phyloP scores from a whole-genome alignment of 2,888 invertebrate species.

The Elmis aenea region DNA sequence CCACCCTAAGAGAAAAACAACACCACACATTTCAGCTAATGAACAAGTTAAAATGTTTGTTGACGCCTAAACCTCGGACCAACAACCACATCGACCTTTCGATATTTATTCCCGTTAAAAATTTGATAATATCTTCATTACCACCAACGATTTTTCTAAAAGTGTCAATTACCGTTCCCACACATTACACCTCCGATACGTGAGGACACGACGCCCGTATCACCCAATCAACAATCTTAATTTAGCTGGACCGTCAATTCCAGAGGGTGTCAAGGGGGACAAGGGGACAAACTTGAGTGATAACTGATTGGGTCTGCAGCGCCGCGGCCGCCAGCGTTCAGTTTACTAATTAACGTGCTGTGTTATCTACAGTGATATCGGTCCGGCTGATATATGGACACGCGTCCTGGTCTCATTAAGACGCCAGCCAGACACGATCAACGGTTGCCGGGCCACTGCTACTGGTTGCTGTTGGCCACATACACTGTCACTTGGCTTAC shows the following conservation, averaged over 20 bases:
- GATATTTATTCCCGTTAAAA: constrained; percentile 1
- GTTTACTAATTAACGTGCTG: constrained; percentile 34
- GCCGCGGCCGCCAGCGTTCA: constrained; percentile 29
- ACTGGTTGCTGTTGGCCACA: constrained; percentile 22
- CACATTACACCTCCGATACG: constrained; percentile 26
- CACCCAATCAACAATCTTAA: constrained; percentile 27
- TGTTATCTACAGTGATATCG: constrained; percentile 31
- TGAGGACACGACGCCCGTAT: constrained; percentile 25
- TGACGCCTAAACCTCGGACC: too few relatives aligned
- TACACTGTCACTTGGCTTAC: constrained; percentile 21
- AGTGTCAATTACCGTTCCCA: constrained; percentile 28
- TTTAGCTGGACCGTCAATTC: constrained; percentile 20
- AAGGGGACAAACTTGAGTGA: constrained; percentile 25
- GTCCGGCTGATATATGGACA: constrained; percentile 42
- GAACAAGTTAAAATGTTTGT: too few relatives aligned
- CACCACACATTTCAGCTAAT: too few relatives aligned
- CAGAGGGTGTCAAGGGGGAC: constrained; percentile 13
- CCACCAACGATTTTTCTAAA: constrained; percentile 12
- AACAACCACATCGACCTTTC: too few relatives aligned
- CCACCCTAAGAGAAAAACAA: too few relatives aligned
- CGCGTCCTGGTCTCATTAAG: constrained; percentile 45
- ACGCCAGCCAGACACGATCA: constrained; percentile 44
- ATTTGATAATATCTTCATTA: constrained; percentile 9
- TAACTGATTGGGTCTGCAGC: constrained; percentile 31
- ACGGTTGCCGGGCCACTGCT: constrained; percentile 25